phyloP scores from a whole-genome alignment of 2,888 invertebrate species.

The Tetramorium bicarinatum region DNA sequence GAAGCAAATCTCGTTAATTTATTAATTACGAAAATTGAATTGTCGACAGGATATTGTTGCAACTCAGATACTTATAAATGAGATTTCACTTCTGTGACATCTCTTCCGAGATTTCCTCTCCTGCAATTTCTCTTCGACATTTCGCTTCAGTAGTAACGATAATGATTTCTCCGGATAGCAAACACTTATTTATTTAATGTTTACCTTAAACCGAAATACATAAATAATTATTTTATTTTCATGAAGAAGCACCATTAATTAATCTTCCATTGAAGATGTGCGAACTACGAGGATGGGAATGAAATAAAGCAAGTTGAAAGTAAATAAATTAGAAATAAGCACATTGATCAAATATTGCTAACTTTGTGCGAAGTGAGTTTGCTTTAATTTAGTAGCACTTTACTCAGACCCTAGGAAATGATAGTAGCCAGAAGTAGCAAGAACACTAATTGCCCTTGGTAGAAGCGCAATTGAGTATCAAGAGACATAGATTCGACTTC shows the following conservation, averaged over 20 bases:
- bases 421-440: constrained; percentile 23
- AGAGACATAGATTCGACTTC: constrained; percentile 49
- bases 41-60: constrained; percentile 54
- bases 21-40: constrained; percentile 58
- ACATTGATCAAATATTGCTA: constrained; percentile 33
- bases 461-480: constrained; percentile 42
- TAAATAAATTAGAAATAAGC: constrained; percentile 12
- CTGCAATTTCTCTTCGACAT: constrained; percentile 20
- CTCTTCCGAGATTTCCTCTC: constrained; percentile 26
- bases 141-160: constrained; percentile 29
- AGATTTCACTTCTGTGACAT: constrained; percentile 29
- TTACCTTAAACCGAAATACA: constrained; percentile 7
- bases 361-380: constrained; percentile 34
- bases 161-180: constrained; percentile 9
- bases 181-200: constrained; percentile 21
- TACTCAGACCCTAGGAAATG: constrained; percentile 12
- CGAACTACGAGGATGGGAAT: neutral
- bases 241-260: neutral
- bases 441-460: constrained; percentile 40
- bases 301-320: neutral
- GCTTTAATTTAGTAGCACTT: constrained; percentile 37
- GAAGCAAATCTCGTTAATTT: constrained; percentile 68
- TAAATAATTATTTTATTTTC: constrained; percentile 12
- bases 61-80: constrained; percentile 42
- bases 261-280: neutral